Evolutionary conservation across 2,113 vertebrate genomes (phyloP).

Genomic region (Turnix velox): DNA sequence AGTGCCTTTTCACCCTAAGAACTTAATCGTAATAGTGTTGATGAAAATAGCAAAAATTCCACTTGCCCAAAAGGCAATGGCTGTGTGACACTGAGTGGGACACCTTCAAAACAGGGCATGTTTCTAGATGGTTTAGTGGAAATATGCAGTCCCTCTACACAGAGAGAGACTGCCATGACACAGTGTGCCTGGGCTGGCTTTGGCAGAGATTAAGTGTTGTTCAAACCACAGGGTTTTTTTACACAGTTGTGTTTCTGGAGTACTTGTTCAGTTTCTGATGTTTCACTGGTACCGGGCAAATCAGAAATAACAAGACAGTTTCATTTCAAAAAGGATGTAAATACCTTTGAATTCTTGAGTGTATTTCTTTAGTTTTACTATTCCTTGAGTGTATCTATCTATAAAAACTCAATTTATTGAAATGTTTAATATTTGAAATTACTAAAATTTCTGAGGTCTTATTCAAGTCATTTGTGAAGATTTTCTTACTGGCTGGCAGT

Average conservation of each 20-base stretch:
- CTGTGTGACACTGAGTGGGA: background rate
- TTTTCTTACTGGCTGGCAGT: constrained; percentile 27
- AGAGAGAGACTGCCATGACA: background rate
- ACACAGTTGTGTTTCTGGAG: background rate
- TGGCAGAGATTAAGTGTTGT: background rate
- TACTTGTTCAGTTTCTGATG: background rate
- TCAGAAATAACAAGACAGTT: background rate
- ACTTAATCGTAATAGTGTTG: background rate
- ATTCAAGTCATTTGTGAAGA: background rate
- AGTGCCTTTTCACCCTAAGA: background rate
- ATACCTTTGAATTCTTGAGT: background rate
- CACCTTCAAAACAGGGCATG: fast-evolving
- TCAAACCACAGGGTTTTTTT: background rate
- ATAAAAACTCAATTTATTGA: background rate
- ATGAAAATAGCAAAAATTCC: background rate
- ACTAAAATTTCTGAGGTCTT: background rate
- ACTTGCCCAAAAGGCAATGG: background rate
- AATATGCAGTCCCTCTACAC: background rate
- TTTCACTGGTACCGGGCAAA: background rate
- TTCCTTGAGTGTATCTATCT: background rate
- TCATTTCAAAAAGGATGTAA: background rate
- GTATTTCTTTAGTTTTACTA: background rate
- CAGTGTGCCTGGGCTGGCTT: background rate
- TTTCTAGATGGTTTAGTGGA: background rate
- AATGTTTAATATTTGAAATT: background rate